Conservation (phyloP, 2,797 vertebrate genomes). For the Paedocypris micromegethes region DNA sequence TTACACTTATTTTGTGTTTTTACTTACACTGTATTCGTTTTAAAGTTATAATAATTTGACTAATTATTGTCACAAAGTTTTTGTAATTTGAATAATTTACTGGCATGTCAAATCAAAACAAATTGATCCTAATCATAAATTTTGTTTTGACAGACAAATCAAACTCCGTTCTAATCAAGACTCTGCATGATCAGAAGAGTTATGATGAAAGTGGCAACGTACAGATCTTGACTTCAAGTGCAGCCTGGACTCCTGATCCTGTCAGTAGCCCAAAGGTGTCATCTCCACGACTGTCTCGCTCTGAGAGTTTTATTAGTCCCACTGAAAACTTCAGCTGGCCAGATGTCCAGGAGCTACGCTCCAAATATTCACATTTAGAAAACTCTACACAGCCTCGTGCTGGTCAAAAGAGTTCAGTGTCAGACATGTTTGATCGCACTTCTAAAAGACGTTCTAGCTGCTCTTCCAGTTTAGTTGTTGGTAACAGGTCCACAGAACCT, state of each 20-base stretch:
- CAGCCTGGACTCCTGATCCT: constrained; percentile 13
- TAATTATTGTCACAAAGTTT: no score
- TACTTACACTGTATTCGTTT: no score
- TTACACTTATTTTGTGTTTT: no score
- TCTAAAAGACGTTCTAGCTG: constrained; percentile 51
- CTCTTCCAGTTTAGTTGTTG: constrained; percentile 32
- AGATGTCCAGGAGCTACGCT: constrained; percentile 78
- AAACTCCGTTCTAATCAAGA: constrained; percentile 50
- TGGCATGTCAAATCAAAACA: no score
- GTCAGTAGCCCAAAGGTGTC: constrained; percentile 31
- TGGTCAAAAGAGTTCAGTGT: constrained; percentile 62
- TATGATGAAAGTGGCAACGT: constrained; percentile 46
- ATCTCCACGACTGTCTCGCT: constrained; percentile 35
- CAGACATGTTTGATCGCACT: constrained; percentile 57
- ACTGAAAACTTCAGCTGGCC: constrained; percentile 80
- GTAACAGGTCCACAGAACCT: not conserved
- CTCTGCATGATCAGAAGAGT: constrained; percentile 40
- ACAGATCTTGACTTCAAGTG: constrained; percentile 28
- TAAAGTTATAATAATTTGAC: no score
- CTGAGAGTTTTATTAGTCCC: constrained; percentile 58
- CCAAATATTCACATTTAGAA: constrained; percentile 63
- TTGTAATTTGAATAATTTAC: no score
- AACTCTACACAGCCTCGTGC: constrained; percentile 12
- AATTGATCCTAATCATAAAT: not conserved
- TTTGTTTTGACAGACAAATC: constrained; percentile 60